These are phyloP conservation scores for Gymnarchus niloticus DNA, from an alignment of 2,113 vertebrate species.

Conservation along the genomic window DNA sequence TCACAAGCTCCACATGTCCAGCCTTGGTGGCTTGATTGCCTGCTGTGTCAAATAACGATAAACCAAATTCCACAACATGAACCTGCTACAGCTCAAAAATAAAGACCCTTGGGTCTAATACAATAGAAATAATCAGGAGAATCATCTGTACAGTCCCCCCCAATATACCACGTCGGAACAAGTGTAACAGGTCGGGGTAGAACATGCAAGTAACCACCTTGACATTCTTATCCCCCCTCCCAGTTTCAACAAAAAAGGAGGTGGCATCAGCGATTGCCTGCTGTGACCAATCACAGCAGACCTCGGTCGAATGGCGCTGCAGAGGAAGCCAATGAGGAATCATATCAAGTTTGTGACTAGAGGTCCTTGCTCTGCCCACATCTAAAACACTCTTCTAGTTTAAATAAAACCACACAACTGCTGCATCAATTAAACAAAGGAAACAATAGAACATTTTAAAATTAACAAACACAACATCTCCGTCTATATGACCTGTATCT, in stretches of 20 bases:
- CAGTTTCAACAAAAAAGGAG: neutral
- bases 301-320: neutral
- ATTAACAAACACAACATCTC: neutral
- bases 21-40: neutral
- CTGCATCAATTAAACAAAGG: neutral
- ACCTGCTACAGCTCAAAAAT: neutral
- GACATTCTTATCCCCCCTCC: neutral
- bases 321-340: neutral
- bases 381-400: neutral
- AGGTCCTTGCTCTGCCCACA: neutral
- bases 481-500: neutral
- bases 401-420: neutral
- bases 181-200: neutral
- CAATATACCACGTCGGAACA: neutral
- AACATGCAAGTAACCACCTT: neutral
- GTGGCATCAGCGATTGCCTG: neutral
- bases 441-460: neutral
- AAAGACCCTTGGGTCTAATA: neutral
- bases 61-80: neutral
- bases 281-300: neutral
- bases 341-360: neutral
- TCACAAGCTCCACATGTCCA: neutral
- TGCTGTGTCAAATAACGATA: neutral
- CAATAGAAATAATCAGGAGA: neutral
- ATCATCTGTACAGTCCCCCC: neutral